These are phyloP conservation scores for Poeciliopsis retropinna DNA, from an alignment of 2,113 vertebrate genomes.

Conservation along the genomic window DNA sequence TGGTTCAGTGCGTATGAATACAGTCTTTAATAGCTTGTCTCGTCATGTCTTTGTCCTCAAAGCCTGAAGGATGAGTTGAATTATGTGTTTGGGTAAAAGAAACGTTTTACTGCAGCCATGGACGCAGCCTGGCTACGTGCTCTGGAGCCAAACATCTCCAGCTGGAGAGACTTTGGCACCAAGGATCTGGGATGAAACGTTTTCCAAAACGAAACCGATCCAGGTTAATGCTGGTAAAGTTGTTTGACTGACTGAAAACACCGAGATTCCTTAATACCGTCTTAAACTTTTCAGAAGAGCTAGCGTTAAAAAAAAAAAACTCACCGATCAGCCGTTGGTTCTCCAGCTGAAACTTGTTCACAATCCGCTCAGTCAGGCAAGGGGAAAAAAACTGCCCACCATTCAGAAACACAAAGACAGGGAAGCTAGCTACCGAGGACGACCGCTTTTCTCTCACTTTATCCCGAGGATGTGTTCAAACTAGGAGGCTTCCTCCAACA, in stretches of 20 bases:
- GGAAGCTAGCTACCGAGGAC: constrained; percentile 14
- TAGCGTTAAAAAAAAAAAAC: constrained; percentile 14
- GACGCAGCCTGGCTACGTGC: constrained; percentile 16
- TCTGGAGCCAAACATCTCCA: constrained; percentile 31
- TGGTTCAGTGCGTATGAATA: constrained; percentile 35
- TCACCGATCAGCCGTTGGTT: constrained; percentile 35
- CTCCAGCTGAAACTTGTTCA: neutral
- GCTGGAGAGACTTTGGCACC: constrained; percentile 31
- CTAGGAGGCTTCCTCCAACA: neutral
- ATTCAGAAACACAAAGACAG: constrained; percentile 42
- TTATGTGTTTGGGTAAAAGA: constrained; percentile 17
- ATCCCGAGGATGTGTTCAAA: constrained; percentile 20
- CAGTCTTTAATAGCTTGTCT: constrained; percentile 31
- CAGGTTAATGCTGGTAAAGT: neutral
- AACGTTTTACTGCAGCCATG: neutral
- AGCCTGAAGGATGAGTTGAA: constrained; percentile 30
- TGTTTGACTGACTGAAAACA: too few species aligned
- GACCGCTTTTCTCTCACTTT: constrained; percentile 56
- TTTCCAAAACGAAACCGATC: neutral
- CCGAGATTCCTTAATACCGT: neutral
- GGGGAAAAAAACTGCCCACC: constrained; percentile 43
- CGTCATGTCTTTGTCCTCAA: constrained; percentile 31
- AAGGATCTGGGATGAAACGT: neutral
- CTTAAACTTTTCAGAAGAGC: neutral
- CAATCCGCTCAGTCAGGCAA: constrained; percentile 43